phyloP scores from a whole-genome alignment of 2,113 vertebrate species.

The Deroptyus accipitrinus region DNA sequence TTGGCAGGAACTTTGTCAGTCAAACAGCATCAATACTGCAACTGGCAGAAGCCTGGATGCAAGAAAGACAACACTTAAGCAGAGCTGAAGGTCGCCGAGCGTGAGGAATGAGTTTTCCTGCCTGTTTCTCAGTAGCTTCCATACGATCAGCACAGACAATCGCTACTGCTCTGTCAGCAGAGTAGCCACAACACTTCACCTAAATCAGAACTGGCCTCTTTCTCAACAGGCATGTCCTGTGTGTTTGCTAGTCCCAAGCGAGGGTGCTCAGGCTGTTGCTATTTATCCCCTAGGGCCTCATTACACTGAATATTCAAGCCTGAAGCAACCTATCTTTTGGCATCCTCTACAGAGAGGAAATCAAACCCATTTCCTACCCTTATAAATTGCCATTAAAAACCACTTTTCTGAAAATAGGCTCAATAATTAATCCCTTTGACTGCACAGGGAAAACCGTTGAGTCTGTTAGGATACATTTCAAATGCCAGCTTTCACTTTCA shows the following conservation, averaged over 20 bases:
- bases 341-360: slow-evolving; percentile 47
- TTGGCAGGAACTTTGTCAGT: background rate
- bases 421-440: slow-evolving; percentile 69
- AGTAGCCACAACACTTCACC: background rate
- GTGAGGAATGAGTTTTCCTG: background rate
- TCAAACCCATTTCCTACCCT: slow-evolving; percentile 53
- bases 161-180: background rate
- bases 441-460: slow-evolving; percentile 55
- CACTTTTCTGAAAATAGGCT: slow-evolving; percentile 60
- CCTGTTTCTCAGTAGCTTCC: background rate
- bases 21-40: rapidly evolving
- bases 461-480: slow-evolving; percentile 54
- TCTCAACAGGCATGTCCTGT: background rate
- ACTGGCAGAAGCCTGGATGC: rapidly evolving
- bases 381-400: slow-evolving; percentile 64
- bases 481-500: slow-evolving; percentile 49
- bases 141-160: rapidly evolving
- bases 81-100: rapidly evolving
- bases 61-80: background rate
- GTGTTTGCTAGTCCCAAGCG: slow-evolving; percentile 8
- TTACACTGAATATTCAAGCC: slow-evolving; percentile 59
- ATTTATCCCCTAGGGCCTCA: slow-evolving; percentile 59
- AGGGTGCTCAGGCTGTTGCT: slow-evolving; percentile 40
- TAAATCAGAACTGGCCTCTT: background rate
- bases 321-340: slow-evolving; percentile 59